Evolutionary conservation across 2,113 vertebrate genomes (phyloP).

Genomic region (Lichenostomus cassidix): DNA sequence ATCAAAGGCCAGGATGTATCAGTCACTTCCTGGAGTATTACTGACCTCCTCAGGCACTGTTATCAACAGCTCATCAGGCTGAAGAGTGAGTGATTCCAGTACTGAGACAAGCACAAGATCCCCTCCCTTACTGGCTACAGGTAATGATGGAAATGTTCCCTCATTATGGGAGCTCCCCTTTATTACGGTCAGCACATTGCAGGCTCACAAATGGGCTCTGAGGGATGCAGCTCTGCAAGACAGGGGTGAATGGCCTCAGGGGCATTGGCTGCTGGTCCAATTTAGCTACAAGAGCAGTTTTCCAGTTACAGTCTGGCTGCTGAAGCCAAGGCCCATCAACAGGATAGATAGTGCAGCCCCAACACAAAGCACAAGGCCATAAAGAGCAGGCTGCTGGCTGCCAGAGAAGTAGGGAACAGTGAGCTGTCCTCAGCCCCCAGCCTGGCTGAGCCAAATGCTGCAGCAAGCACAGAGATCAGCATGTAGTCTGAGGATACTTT

Average conservation of each 20-base stretch:
- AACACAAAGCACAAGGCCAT: neutral
- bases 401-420: neutral
- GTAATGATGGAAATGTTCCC: neutral
- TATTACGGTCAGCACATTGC: neutral
- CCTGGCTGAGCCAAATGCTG: neutral
- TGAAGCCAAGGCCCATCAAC: neutral
- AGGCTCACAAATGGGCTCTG: neutral
- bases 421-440: neutral
- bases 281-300: neutral
- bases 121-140: neutral
- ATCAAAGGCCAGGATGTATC: neutral
- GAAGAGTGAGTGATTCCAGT: neutral
- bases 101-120: neutral
- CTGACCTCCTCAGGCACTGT: neutral
- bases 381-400: neutral
- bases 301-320: neutral
- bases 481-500: rapidly evolving
- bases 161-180: neutral
- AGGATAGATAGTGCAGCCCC: neutral
- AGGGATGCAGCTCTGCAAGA: neutral
- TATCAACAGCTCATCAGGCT: neutral
- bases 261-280: neutral
- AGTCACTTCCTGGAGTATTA: neutral
- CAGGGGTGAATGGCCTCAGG: too few relatives aligned
- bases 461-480: neutral